phyloP scores from a whole-genome alignment of 2,888 invertebrate species.

The Aspidiotus rigidus region DNA sequence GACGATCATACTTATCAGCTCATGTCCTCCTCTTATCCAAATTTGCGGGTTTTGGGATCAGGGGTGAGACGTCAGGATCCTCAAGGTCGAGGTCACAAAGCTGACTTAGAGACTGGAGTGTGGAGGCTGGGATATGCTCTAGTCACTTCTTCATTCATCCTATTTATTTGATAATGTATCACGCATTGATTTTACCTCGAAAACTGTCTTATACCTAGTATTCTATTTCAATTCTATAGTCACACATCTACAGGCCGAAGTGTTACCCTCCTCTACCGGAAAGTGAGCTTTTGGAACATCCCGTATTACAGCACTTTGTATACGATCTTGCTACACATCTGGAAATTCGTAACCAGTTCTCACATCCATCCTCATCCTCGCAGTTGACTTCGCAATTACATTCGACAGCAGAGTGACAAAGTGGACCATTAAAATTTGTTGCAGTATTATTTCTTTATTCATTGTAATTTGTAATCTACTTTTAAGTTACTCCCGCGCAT shows the following conservation, averaged over 20 bases:
- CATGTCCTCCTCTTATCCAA: no score
- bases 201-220: background rate
- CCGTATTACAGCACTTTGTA: constrained; percentile 65
- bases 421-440: constrained; percentile 30
- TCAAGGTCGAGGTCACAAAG: no score
- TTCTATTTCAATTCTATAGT: constrained; percentile 1
- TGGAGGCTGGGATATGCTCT: no score
- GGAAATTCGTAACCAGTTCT: constrained; percentile 62
- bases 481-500: constrained; percentile 25
- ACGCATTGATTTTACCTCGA: no score
- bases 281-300: constrained; percentile 75
- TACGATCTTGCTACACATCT: constrained; percentile 73
- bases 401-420: constrained; percentile 22
- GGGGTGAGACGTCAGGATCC: no score
- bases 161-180: no score
- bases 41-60: no score
- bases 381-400: background rate
- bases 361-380: constrained; percentile 15
- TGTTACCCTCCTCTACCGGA: constrained; percentile 80
- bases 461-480: constrained; percentile 14
- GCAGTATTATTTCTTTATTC: constrained; percentile 30
- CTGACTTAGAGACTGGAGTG: no score
- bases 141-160: no score
- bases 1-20: no score
- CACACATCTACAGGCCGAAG: constrained; percentile 61